Evolutionary conservation across 2,113 vertebrate species (phyloP).

Genomic region (Myotis yumanensis): DNA sequence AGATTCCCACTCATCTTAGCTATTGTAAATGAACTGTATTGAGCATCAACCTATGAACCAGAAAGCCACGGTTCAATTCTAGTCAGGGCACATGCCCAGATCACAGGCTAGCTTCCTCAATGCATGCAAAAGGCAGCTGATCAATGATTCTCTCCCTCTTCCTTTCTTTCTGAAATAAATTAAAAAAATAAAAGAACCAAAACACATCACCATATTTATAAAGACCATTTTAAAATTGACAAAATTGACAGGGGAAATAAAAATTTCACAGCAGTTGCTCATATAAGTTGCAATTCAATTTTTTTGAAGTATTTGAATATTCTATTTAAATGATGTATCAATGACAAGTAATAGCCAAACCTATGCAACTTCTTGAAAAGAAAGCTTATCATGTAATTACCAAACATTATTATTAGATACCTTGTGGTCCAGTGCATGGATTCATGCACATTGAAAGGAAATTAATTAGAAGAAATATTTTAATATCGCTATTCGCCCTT

Average conservation of each 20-base stretch:
- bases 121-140: no score
- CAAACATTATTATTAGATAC: conserved; percentile 1
- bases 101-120: no score
- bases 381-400: not conserved
- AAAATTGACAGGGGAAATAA: not conserved
- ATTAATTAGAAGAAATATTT: no score
- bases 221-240: not conserved
- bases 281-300: not conserved
- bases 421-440: no score
- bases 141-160: no score
- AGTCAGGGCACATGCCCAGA: no score
- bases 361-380: not conserved
- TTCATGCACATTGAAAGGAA: no score
- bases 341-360: not conserved
- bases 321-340: not conserved
- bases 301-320: conserved; percentile 16
- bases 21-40: no score
- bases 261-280: not conserved
- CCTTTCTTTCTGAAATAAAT: no score
- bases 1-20: not conserved
- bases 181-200: not conserved
- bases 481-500: no score
- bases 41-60: no score
- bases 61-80: no score
- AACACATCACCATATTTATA: not conserved